These are phyloP conservation scores for Leptinotarsa juncta DNA, from an alignment of 2,888 invertebrate genomes.

Conservation along the genomic window DNA sequence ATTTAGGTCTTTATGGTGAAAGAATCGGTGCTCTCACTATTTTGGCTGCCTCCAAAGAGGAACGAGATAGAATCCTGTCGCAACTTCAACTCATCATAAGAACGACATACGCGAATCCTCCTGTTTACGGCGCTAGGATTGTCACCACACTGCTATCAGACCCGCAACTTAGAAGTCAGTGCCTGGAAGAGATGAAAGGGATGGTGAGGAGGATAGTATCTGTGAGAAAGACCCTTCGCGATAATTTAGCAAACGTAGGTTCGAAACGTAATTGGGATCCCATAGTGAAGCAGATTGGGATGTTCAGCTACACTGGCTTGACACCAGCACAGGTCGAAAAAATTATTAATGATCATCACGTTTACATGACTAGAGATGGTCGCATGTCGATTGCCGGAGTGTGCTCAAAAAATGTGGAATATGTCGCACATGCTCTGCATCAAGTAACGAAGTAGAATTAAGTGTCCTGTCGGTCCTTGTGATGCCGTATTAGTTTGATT, in stretches of 20 bases:
- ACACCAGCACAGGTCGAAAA: constrained; percentile 69
- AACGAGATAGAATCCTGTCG: constrained; percentile 70
- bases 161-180: constrained; percentile 63
- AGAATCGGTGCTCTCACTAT: constrained; percentile 72
- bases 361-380: constrained; percentile 76
- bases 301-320: constrained; percentile 79
- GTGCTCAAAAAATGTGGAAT: constrained; percentile 73
- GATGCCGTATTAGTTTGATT: no score
- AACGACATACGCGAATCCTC: constrained; percentile 77
- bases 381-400: constrained; percentile 76
- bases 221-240: constrained; percentile 69
- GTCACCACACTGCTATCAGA: constrained; percentile 70
- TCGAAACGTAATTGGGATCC: constrained; percentile 73
- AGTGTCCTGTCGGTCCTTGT: no score
- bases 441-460: constrained; percentile 69
- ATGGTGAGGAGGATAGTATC: constrained; percentile 78
- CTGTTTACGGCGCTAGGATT: constrained; percentile 74
- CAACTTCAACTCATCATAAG: constrained; percentile 75
- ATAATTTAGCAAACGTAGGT: constrained; percentile 71
- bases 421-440: constrained; percentile 74
- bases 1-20: constrained; percentile 78
- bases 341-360: constrained; percentile 72
- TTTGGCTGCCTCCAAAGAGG: constrained; percentile 69
- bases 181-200: constrained; percentile 48
- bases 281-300: constrained; percentile 77